phyloP scores from a whole-genome alignment of 1,140 invertebrate species.

The Drosophila sucinea region DNA sequence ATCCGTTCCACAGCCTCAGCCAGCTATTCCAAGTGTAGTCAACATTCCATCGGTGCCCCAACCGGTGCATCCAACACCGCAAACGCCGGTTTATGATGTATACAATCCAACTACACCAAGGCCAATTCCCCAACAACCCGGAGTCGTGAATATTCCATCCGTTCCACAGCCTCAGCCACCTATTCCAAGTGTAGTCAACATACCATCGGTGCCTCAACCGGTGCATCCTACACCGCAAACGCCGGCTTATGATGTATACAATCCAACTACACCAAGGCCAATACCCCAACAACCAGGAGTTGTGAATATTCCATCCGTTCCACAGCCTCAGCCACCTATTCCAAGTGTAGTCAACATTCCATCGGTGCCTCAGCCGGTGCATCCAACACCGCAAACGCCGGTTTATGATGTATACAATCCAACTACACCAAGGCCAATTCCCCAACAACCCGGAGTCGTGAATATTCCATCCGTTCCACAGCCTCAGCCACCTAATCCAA shows the following conservation, averaged over 20 bases:
- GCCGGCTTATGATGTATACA: constrained; percentile 4
- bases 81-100: constrained; percentile 22
- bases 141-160: constrained; percentile 40
- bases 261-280: constrained; percentile 14
- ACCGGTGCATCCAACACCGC: constrained; percentile 16
- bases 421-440: constrained; percentile 8
- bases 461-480: constrained; percentile 10
- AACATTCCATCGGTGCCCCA: constrained; percentile 32
- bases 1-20: constrained; percentile 22
- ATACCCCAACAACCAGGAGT: constrained; percentile 24
- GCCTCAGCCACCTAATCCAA: constrained; percentile 23
- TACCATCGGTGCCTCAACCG: constrained; percentile 27
- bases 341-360: constrained; percentile 51
- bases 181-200: constrained; percentile 40
- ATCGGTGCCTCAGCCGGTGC: constrained; percentile 19
- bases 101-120: constrained; percentile 53
- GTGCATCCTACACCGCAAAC: not conserved
- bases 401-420: constrained; percentile 28
- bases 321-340: constrained; percentile 20
- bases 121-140: constrained; percentile 12
- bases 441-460: constrained; percentile 26
- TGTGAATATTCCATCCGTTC: constrained; percentile 34
- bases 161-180: constrained; percentile 24
- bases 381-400: constrained; percentile 15
- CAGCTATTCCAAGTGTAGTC: constrained; percentile 20